Evolutionary conservation across 2,113 vertebrate genomes (phyloP), one percentile per base, ranked within the genome.

Genomic region (Rhinichthys klamathensis): DNA sequence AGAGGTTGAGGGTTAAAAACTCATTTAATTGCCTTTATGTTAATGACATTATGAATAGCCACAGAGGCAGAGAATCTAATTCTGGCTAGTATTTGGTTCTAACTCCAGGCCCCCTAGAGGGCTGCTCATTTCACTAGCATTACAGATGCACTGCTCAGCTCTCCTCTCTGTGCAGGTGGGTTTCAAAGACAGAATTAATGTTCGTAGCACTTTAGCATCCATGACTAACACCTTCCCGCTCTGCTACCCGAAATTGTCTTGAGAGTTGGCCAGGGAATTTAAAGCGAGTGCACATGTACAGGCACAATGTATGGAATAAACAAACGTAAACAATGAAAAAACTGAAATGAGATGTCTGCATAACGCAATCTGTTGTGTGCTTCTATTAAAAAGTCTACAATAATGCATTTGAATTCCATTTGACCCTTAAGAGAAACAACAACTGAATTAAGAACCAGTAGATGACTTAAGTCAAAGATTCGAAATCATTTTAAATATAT

Each of bases 21-120:
- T 96, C 97, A 97, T 97, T 99, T 98, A 99, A 99, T 99, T 99
- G 97, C 97, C 96, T 99, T 98, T 98, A 98, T 99, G 98, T 99
- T 99, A 99, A 99, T 97, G 96, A 96, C 96, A 96, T 97, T 97
- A 97, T 98, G 96, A 98, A 98, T 98, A 96, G 97, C 96, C 94
- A 94, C 94, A 94, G 94, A 94, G 94, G 95, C 91, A 81, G 91
- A 94, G 94, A 96, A 96, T 97, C 96, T 97, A 96, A 98, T 98
- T 98, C 96, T 96, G 97, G 96, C 96, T 96, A 94, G 95, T 97
- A 96, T 95, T 96, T 94, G 96, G 95, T 94, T 95, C 95, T 83
- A 75, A 93, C 32, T 92, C 92, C 86, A 91, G 92, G 91, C 95
- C 96, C 96, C 97, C 97, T 96, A 94, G 96, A 98, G 97, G 95